These are phyloP conservation scores for Colius striatus DNA, from an alignment of 2,113 vertebrate genomes.

Conservation along the genomic window DNA sequence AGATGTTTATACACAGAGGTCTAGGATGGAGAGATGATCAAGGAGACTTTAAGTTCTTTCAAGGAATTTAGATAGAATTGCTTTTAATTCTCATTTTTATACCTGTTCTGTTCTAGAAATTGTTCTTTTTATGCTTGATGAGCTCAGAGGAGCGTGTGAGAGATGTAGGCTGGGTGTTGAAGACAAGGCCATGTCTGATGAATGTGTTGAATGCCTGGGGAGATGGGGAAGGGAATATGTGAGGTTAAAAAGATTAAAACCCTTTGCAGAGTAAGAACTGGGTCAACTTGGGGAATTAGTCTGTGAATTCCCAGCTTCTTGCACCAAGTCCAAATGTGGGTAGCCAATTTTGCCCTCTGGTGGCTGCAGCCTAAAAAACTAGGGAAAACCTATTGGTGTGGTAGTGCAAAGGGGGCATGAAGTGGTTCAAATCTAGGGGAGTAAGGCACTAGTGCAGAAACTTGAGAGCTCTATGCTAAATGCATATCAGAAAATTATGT, in stretches of 20 bases:
- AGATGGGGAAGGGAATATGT: not conserved
- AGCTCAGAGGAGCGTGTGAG: not conserved
- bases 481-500: not conserved
- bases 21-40: not conserved
- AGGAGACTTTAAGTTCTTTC: not conserved
- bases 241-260: not conserved
- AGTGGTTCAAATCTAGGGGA: fast-evolving
- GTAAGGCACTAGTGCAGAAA: not conserved
- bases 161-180: not conserved
- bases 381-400: not conserved
- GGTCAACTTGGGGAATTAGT: not conserved
- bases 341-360: not conserved
- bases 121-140: not conserved
- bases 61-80: not conserved
- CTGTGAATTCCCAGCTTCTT: not conserved
- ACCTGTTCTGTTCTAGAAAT: not conserved
- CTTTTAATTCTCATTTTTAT: not conserved
- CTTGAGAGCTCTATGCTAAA: not conserved
- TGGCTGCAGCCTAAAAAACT: not conserved
- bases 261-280: not conserved
- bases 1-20: not conserved
- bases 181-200: not conserved
- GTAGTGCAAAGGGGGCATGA: not conserved
- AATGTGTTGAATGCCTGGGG: not conserved
- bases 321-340: not conserved